Evolutionary conservation across 2,888 invertebrate species (phyloP), one percentile per base, ranked within the genome.

Genomic region (Neocrepidodera transversa): DNA sequence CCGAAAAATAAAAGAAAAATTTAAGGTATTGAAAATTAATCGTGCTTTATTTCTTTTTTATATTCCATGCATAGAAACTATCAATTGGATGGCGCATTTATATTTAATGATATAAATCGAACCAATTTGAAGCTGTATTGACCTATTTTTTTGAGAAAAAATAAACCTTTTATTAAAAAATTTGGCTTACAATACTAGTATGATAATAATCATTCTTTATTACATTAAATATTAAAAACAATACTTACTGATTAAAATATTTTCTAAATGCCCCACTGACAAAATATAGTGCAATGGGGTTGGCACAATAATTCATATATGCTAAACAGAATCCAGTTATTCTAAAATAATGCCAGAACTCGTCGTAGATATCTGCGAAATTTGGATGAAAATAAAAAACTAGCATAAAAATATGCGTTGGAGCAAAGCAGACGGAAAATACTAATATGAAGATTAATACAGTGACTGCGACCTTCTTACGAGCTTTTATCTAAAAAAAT

Each of bases 201-300:
- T n/a, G n/a, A n/a, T n/a, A n/a, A n/a, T n/a, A n/a, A n/a, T n/a
- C n/a, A n/a, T n/a, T n/a, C n/a, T n/a, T n/a, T n/a, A n/a, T n/a
- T n/a, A n/a, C n/a, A n/a, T n/a, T n/a, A n/a, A n/a, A n/a, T n/a
- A n/a, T n/a, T n/a, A n/a, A n/a, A n/a, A n/a, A n/a, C n/a, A n/a
- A 10, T 38, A 55, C 47, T 66, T 86, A 92, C 85, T 90, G 87
- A 80, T 93, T 92, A 79, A 92, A 94, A 76, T 92, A 90, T 77
- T 94, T 93, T 72, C 95, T 86, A 79, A 95, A 96, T 64, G 93
- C 92, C 38, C 94, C 93, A 74, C 94, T 95, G 65, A 95, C 91
- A 81, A 93, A 93, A 80, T 95, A 95, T 40, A 96, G 84, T 0
- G 95, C 95, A 63, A 95, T 90, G 0, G 96, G 96, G 80, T 96